Evolutionary conservation across 2,113 vertebrate species (phyloP).

Genomic region (Apaloderma vittatum): DNA sequence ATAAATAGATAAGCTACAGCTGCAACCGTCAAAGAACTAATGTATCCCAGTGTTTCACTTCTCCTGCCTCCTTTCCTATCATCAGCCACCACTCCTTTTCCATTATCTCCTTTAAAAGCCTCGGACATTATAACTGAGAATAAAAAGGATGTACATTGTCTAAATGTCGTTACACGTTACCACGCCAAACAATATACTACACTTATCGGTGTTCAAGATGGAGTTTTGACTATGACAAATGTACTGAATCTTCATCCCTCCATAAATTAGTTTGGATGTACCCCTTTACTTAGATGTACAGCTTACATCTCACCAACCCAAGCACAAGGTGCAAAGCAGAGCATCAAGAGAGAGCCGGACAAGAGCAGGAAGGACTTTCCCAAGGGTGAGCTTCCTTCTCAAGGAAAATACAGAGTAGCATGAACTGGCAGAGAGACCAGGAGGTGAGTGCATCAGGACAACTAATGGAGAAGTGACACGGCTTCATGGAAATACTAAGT

Average conservation of each 20-base stretch:
- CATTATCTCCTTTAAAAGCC: not conserved
- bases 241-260: not conserved
- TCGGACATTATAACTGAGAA: not conserved
- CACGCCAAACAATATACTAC: not conserved
- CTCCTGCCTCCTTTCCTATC: not conserved
- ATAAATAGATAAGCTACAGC: not conserved
- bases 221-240: not conserved
- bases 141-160: not conserved
- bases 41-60: not conserved
- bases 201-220: not conserved
- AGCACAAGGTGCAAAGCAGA: not conserved
- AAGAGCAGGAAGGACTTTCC: not conserved
- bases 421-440: not conserved
- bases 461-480: rapidly evolving
- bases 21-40: not conserved
- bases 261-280: not conserved
- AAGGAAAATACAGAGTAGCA: not conserved
- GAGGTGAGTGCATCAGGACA: rapidly evolving
- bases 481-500: not conserved
- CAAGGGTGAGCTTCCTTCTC: not conserved
- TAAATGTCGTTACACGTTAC: not conserved
- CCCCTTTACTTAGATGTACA: not conserved
- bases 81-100: not conserved
- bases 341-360: not conserved
- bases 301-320: not conserved